These are phyloP conservation scores for Scatophagus argus DNA, from an alignment of 2,113 vertebrate genomes.

Conservation along the genomic window DNA sequence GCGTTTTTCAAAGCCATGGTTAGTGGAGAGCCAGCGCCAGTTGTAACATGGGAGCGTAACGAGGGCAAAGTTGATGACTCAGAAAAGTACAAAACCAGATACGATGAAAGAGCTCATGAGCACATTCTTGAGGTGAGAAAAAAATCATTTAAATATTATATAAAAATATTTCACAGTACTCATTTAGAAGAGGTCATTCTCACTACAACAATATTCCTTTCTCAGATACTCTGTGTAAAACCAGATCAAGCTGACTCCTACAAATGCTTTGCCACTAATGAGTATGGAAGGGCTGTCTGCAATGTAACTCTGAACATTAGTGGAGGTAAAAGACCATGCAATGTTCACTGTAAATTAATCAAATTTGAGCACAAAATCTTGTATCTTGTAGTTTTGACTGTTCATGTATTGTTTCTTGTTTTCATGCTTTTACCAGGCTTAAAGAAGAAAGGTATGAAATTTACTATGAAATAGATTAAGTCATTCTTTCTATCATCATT, in stretches of 20 bases:
- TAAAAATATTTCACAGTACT: neutral
- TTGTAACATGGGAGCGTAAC: constrained; percentile 85
- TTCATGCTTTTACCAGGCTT: constrained; percentile 76
- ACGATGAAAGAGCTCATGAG: constrained; percentile 76
- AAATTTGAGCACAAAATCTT: neutral
- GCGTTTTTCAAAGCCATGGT: constrained; percentile 88
- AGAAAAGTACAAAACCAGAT: constrained; percentile 83
- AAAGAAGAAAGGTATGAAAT: constrained; percentile 81
- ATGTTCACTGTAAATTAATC: neutral
- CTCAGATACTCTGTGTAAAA: constrained; percentile 84
- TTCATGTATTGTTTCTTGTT: neutral
- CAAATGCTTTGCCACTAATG: constrained; percentile 87
- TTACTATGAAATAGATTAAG: neutral
- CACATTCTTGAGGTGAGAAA: constrained; percentile 86
- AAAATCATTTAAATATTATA: no score
- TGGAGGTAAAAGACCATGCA: constrained; percentile 79
- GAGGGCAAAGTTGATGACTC: constrained; percentile 78
- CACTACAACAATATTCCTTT: neutral
- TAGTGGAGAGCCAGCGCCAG: constrained; percentile 86
- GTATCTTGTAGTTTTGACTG: neutral
- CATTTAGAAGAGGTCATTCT: neutral
- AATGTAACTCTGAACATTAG: constrained; percentile 84
- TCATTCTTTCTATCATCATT: neutral
- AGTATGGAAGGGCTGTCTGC: constrained; percentile 87
- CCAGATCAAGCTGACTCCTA: constrained; percentile 85